These are phyloP conservation scores for Brachyhypopomus occidentalis DNA, from an alignment of 2,113 vertebrate genomes.

Conservation along the genomic window DNA sequence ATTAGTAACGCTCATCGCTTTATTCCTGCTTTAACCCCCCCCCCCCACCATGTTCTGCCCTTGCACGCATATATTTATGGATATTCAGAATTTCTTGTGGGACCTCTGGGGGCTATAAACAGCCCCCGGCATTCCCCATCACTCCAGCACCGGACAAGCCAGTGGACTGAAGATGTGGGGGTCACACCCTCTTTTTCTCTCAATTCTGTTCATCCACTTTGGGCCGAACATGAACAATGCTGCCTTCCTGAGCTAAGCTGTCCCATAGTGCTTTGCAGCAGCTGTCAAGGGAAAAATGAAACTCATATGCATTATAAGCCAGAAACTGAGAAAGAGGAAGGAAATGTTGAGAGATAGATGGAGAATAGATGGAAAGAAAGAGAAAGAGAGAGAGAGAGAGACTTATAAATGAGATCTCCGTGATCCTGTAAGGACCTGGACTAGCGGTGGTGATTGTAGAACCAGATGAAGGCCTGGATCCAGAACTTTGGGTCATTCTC, in stretches of 20 bases:
- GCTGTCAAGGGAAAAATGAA: slow-evolving; percentile 39
- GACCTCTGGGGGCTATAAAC: too few relatives aligned
- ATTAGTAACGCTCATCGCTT: neutral
- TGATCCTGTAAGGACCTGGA: slow-evolving; percentile 16
- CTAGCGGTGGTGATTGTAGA: slow-evolving; percentile 37
- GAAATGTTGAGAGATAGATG: neutral
- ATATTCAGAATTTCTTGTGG: too few relatives aligned
- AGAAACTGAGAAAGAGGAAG: neutral
- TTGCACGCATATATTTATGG: too few relatives aligned
- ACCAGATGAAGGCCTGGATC: slow-evolving; percentile 35
- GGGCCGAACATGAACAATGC: slow-evolving; percentile 17
- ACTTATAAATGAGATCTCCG: slow-evolving; percentile 42
- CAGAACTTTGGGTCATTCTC: slow-evolving; percentile 16
- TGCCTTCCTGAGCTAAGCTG: slow-evolving; percentile 25
- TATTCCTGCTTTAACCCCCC: neutral
- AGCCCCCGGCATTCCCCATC: too few relatives aligned
- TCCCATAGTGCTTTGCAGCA: slow-evolving; percentile 27
- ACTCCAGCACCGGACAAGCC: too few relatives aligned
- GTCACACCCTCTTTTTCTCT: slow-evolving; percentile 14
- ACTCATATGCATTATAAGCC: neutral
- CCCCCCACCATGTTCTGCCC: too few relatives aligned
- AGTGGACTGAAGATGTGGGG: neutral
- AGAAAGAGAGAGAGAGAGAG: neutral
- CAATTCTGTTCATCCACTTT: neutral
- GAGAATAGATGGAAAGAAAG: neutral